Conservation (phyloP, 1,140 invertebrate genomes). For the Drosophila simulans region DNA sequence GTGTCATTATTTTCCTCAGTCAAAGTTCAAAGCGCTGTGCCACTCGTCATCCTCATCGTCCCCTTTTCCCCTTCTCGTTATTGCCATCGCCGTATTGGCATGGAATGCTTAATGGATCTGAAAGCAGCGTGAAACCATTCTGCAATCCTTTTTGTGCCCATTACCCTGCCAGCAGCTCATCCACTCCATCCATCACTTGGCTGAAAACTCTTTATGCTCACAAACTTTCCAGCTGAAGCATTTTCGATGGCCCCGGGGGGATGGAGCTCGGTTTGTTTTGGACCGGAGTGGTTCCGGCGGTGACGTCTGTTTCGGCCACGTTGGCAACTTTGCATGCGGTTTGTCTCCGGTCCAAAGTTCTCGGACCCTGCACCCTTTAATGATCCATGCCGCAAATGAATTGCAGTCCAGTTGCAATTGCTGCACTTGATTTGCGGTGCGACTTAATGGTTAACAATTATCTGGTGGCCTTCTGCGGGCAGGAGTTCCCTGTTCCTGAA, state of each 20-base stretch:
- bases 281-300: constrained; percentile 54
- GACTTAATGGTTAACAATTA: constrained; percentile 76
- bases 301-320: constrained; percentile 71
- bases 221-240: constrained; percentile 52
- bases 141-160: background rate
- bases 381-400: constrained; percentile 69
- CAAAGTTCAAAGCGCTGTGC: constrained; percentile 47
- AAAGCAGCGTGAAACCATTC: constrained; percentile 46
- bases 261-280: constrained; percentile 23
- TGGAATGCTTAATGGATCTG: constrained; percentile 62
- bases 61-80: background rate
- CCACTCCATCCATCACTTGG: constrained; percentile 39
- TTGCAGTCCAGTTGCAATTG: constrained; percentile 76
- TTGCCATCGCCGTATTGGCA: constrained; percentile 37
- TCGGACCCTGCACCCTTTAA: constrained; percentile 27
- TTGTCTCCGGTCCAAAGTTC: constrained; percentile 56
- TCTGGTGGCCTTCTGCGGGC: constrained; percentile 55
- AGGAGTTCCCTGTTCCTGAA: constrained; percentile 20
- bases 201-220: constrained; percentile 39
- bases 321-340: constrained; percentile 76
- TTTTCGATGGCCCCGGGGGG: constrained; percentile 19
- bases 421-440: constrained; percentile 81
- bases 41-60: constrained; percentile 11
- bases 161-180: constrained; percentile 16
- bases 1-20: constrained; percentile 1